Conservation (phyloP, 2,888 invertebrate genomes). For the Bibio marci region DNA sequence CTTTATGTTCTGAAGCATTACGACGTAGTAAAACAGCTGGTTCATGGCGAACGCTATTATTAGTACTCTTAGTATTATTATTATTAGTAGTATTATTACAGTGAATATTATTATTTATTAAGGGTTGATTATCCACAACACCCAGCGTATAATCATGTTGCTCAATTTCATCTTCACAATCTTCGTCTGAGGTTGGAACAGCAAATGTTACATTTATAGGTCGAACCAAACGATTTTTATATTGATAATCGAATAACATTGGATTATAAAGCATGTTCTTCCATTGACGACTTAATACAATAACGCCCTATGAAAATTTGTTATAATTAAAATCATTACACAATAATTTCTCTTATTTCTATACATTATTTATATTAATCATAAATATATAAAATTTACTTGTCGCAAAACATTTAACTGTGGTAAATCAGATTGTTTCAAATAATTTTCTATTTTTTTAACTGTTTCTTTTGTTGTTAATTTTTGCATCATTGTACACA, state of each 20-base stretch:
- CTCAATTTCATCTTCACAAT: slow-evolving; percentile 27
- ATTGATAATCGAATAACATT: slow-evolving; percentile 71
- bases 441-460: slow-evolving; percentile 61
- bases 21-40: not conserved
- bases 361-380: not conserved
- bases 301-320: slow-evolving; percentile 53
- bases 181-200: slow-evolving; percentile 67
- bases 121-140: too few relatives aligned
- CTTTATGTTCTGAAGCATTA: not conserved
- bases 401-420: slow-evolving; percentile 75
- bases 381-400: slow-evolving; percentile 29
- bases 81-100: too few relatives aligned
- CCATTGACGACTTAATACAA: slow-evolving; percentile 92
- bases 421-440: slow-evolving; percentile 69
- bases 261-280: slow-evolving; percentile 92
- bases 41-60: too few relatives aligned
- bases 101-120: too few relatives aligned
- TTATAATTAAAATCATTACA: not conserved
- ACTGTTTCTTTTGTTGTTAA: slow-evolving; percentile 65
- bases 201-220: slow-evolving; percentile 81
- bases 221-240: slow-evolving; percentile 65
- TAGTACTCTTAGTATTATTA: too few relatives aligned
- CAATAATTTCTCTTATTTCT: not conserved
- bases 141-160: slow-evolving; percentile 13
- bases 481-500: slow-evolving; percentile 75